Evolutionary conservation across 2,888 invertebrate genomes (phyloP).

Genomic region (Dolichomitus sp.): DNA sequence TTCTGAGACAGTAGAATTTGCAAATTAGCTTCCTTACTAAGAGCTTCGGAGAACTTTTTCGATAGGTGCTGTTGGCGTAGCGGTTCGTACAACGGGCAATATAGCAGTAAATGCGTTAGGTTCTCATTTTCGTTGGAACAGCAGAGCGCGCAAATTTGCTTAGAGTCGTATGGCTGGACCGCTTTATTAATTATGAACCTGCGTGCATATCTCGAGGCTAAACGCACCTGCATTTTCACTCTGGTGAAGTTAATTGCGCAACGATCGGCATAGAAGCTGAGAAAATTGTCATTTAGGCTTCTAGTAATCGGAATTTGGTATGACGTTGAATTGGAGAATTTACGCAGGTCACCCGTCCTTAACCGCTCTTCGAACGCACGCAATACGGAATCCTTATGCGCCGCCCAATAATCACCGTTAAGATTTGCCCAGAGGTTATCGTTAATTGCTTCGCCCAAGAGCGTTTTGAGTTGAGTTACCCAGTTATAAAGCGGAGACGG

Average conservation of each 20-base stretch:
- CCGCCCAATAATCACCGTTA: not conserved
- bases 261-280: not conserved
- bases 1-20: not conserved
- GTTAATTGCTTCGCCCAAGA: not conserved
- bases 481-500: constrained; percentile 22
- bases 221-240: constrained; percentile 1
- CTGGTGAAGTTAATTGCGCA: not conserved
- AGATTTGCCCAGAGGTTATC: not conserved
- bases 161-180: not conserved
- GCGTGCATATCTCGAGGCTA: not conserved
- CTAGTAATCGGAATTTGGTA: not conserved
- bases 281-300: not conserved
- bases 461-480: not conserved
- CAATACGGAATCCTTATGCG: not conserved
- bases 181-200: not conserved
- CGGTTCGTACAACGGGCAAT: not conserved
- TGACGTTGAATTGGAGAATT: not conserved
- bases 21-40: not conserved
- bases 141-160: not conserved
- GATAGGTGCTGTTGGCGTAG: not conserved
- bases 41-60: not conserved
- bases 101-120: not conserved
- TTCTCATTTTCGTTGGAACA: not conserved
- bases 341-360: not conserved
- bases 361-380: not conserved